Evolutionary conservation across 1,140 invertebrate species (phyloP).

Genomic region (Drosophila nigromelanica): DNA sequence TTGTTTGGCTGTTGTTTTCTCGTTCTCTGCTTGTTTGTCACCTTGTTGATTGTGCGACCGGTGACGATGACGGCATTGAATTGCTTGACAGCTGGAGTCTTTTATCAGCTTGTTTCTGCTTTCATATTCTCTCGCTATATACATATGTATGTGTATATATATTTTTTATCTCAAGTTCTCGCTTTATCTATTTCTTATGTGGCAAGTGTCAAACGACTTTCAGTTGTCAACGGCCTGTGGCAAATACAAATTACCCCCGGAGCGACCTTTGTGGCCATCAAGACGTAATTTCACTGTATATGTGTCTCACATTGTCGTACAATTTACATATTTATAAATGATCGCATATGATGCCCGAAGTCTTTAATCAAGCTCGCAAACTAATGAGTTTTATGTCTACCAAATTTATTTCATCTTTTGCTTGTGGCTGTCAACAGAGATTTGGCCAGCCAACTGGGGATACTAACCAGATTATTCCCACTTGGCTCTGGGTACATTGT

Average conservation of each 20-base stretch:
- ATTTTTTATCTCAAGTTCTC: constrained; percentile 3
- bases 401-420: constrained; percentile 17
- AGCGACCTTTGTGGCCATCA: constrained; percentile 5
- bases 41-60: constrained; percentile 46
- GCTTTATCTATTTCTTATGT: constrained; percentile 12
- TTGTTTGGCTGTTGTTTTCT: constrained; percentile 27
- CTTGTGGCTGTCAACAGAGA: constrained; percentile 54
- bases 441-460: constrained; percentile 41
- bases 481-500: constrained; percentile 19
- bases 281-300: constrained; percentile 5
- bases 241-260: constrained; percentile 55
- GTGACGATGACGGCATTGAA: constrained; percentile 62
- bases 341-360: constrained; percentile 25
- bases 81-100: constrained; percentile 28
- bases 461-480: constrained; percentile 47
- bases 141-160: not conserved
- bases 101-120: constrained; percentile 25
- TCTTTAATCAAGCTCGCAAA: constrained; percentile 18
- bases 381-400: constrained; percentile 41
- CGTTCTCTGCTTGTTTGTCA: constrained; percentile 62
- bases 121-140: not conserved
- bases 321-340: constrained; percentile 41
- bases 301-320: constrained; percentile 5
- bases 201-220: constrained; percentile 56
- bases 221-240: constrained; percentile 45